Evolutionary conservation across 2,888 invertebrate genomes (phyloP).

Genomic region (Mechanitis messenoides): DNA sequence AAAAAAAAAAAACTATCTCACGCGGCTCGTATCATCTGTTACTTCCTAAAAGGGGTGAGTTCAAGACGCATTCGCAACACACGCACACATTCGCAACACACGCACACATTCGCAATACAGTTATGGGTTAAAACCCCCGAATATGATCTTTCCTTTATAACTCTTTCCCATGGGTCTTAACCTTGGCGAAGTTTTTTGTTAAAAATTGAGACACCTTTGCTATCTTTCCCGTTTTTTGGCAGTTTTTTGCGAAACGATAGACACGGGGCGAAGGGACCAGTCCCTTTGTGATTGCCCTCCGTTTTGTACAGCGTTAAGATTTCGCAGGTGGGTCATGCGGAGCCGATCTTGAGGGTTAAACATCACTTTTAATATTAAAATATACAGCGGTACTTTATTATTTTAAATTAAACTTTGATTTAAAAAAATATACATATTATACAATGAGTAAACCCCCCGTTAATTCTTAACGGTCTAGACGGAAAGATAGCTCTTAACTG

Average conservation of each 20-base stretch:
- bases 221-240: conserved; percentile 69
- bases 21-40: conserved; percentile 62
- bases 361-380: conserved; percentile 29
- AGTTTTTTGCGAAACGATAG: conserved; percentile 49
- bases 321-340: conserved; percentile 70
- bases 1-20: conserved; percentile 67
- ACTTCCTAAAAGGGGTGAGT: conserved; percentile 72
- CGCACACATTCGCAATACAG: conserved; percentile 45
- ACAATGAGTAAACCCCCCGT: too few species aligned
- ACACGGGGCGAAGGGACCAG: conserved; percentile 60
- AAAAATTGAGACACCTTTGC: conserved; percentile 74
- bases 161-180: conserved; percentile 77
- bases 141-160: conserved; percentile 63
- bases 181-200: conserved; percentile 66
- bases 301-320: conserved; percentile 51
- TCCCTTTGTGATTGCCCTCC: conserved; percentile 46
- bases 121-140: conserved; percentile 57
- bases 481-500: too few species aligned
- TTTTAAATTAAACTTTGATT: background rate
- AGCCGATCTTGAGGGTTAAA: conserved; percentile 28
- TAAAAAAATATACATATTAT: too few species aligned
- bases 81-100: conserved; percentile 51
- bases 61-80: conserved; percentile 54
- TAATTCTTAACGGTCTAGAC: too few species aligned
- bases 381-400: background rate